Evolutionary conservation across 2,797 vertebrate species (phyloP).

Genomic region (Phalloptychus januarius): DNA sequence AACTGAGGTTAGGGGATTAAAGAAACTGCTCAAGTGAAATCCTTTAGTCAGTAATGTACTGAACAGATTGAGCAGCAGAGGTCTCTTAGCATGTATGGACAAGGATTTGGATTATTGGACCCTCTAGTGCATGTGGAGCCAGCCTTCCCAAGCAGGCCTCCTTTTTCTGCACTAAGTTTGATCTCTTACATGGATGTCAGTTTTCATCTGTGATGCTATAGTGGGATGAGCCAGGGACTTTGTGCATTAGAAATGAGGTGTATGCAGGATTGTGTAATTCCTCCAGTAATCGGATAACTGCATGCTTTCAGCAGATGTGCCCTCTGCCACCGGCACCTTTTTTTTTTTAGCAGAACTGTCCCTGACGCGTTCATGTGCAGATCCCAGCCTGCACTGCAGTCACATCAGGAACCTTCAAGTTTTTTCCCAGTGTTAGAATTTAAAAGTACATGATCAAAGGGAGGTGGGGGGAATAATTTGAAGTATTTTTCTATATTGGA

Average conservation of each 20-base stretch:
- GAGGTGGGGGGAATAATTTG: not conserved
- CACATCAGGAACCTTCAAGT: not conserved
- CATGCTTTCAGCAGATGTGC: constrained; percentile 1
- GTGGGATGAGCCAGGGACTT: not conserved
- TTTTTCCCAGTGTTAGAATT: not conserved
- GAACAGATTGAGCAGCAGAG: not conserved
- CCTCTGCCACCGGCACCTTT: not conserved
- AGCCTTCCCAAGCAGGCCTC: not conserved
- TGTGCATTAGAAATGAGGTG: not conserved
- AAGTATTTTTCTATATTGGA: not conserved
- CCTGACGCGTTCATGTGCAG: not conserved
- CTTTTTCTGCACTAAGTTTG: not conserved
- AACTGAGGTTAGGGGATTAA: not conserved
- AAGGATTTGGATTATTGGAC: not conserved
- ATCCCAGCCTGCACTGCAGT: not conserved
- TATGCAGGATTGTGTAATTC: not conserved
- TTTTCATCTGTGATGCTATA: not conserved
- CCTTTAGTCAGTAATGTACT: not conserved
- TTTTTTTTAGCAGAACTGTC: not conserved
- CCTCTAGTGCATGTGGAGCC: not conserved
- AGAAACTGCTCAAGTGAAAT: not conserved
- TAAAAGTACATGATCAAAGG: not conserved
- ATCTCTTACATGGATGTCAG: not conserved
- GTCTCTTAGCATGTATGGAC: not conserved
- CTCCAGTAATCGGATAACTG: not conserved